phyloP scores from a whole-genome alignment of 2,888 invertebrate genomes.

The Piscicola geometra region DNA sequence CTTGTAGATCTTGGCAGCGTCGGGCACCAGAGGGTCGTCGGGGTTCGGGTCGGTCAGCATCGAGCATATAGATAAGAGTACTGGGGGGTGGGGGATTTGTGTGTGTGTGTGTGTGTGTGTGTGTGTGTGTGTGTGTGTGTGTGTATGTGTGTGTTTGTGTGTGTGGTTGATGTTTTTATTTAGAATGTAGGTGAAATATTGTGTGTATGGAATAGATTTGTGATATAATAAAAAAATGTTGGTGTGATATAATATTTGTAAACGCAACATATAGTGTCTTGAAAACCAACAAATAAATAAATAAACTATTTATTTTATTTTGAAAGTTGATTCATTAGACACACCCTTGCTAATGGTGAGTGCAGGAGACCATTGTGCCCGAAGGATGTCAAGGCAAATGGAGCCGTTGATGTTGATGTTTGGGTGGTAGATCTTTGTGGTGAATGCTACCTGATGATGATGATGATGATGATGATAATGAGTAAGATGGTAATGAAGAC shows the following conservation, averaged over 20 bases:
- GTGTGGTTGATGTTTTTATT: too few species aligned
- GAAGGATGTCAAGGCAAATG: conserved; percentile 99
- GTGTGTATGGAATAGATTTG: too few species aligned
- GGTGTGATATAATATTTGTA: neutral
- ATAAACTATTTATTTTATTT: neutral
- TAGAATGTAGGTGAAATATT: too few species aligned
- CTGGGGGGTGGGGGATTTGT: conserved; percentile 52
- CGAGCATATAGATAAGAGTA: conserved; percentile 99
- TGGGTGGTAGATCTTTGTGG: conserved; percentile 99
- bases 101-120: neutral
- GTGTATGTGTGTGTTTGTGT: too few species aligned
- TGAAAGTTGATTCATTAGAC: neutral
- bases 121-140: neutral
- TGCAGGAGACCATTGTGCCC: conserved; percentile 99
- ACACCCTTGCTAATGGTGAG: conserved; percentile 98
- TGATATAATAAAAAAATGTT: too few species aligned
- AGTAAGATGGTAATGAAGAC: neutral
- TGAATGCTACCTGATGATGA: conserved; percentile 98
- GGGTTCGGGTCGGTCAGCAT: conserved; percentile 99
- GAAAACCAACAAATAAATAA: neutral
- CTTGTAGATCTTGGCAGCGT: conserved; percentile 99
- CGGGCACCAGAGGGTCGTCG: conserved; percentile 98
- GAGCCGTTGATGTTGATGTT: conserved; percentile 99
- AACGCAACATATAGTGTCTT: too few species aligned
- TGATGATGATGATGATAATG: neutral